These are phyloP conservation scores for Tychaedon coryphoeus DNA, from an alignment of 2,113 vertebrate species.

Conservation along the genomic window DNA sequence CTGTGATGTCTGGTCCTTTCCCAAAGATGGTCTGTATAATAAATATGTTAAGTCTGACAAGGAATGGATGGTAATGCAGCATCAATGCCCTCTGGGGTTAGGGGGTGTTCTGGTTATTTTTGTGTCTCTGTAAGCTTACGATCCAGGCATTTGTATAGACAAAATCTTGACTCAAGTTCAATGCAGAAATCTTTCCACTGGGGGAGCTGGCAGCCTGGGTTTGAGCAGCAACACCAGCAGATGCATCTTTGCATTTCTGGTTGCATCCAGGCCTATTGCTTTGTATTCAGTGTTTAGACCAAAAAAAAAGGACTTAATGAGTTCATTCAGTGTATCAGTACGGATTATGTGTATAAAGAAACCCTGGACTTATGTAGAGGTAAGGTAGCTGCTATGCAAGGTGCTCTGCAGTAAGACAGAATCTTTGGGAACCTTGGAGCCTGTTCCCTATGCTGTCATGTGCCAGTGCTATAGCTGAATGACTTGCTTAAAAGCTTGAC, in stretches of 20 bases:
- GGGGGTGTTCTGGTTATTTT: constrained; percentile 46
- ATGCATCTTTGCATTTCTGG: background rate
- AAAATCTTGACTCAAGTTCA: background rate
- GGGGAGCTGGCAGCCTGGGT: constrained; percentile 33
- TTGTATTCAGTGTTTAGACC: background rate
- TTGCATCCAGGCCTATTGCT: background rate
- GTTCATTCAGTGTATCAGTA: background rate
- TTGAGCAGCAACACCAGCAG: background rate
- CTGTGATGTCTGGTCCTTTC: constrained; percentile 16
- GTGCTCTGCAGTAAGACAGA: background rate
- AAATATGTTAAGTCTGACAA: constrained; percentile 35
- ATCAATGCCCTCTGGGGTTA: constrained; percentile 51
- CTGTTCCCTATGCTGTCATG: background rate
- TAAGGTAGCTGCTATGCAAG: background rate
- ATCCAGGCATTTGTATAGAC: background rate
- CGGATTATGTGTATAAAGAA: background rate
- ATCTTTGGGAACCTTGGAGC: background rate
- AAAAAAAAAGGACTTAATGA: background rate
- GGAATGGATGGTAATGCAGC: constrained; percentile 36
- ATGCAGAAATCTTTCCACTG: constrained; percentile 8
- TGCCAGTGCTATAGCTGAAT: background rate
- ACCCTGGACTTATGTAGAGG: background rate
- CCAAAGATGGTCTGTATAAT: constrained; percentile 41
- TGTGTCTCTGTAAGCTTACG: background rate
- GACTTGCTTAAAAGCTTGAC: background rate